Conservation (phyloP, 1,140 invertebrate genomes). For the Dreissena rostriformis region DNA sequence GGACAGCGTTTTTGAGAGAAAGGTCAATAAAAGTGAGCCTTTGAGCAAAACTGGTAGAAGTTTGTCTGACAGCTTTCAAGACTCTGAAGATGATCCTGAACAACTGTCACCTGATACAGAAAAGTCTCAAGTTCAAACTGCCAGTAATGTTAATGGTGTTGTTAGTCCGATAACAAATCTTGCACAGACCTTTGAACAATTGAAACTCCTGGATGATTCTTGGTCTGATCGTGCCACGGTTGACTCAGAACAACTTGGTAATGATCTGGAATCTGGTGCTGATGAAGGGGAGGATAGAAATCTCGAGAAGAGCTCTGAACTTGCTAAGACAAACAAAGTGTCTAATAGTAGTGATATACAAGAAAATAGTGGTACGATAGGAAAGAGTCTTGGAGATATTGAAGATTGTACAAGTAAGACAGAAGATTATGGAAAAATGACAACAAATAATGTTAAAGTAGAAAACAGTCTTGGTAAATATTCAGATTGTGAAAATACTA, state of each 20-base stretch:
- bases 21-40: not conserved
- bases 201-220: slow-evolving; percentile 21
- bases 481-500: too few species aligned
- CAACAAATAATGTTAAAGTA: too few species aligned
- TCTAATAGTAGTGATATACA: not conserved
- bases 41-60: too few species aligned
- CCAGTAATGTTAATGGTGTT: slow-evolving; percentile 13
- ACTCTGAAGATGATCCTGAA: not conserved
- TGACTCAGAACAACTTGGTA: not conserved
- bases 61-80: not conserved
- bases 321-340: not conserved
- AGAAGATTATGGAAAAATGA: too few species aligned
- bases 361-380: not conserved
- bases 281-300: too few species aligned
- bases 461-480: too few species aligned
- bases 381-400: too few species aligned
- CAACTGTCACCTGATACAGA: too few species aligned
- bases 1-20: slow-evolving; percentile 6
- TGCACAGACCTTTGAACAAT: slow-evolving; percentile 2
- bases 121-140: too few species aligned
- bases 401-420: too few species aligned
- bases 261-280: too few species aligned
- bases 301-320: too few species aligned
- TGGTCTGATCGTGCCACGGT: slow-evolving; percentile 11
- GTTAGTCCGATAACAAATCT: slow-evolving; percentile 39